Evolutionary conservation across 2,113 vertebrate species (phyloP).

Genomic region (Pseudorectes ferrugineus): DNA sequence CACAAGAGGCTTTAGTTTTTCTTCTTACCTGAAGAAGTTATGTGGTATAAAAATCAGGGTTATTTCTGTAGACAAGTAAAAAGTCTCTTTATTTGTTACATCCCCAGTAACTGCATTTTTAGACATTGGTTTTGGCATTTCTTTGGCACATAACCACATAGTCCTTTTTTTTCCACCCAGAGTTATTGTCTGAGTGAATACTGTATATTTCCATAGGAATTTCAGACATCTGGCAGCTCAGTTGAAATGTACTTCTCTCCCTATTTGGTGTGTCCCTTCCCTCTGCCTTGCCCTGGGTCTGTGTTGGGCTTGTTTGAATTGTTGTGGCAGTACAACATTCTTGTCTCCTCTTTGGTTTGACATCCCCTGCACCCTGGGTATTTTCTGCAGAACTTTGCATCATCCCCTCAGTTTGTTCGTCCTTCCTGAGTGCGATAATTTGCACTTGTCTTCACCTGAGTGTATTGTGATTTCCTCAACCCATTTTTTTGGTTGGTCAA

Average conservation of each 20-base stretch:
- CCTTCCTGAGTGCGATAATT: background rate
- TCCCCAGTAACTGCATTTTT: background rate
- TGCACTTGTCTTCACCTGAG: background rate
- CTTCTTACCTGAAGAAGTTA: background rate
- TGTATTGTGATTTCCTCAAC: background rate
- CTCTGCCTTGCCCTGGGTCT: background rate
- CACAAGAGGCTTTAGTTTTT: background rate
- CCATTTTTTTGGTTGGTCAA: background rate
- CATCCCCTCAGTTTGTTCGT: background rate
- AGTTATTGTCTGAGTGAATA: background rate
- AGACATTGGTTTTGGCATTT: background rate
- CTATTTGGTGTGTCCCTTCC: background rate
- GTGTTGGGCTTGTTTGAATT: fast-evolving
- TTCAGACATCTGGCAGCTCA: background rate
- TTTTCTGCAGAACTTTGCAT: background rate
- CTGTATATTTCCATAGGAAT: background rate
- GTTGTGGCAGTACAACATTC: background rate
- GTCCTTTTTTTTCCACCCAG: background rate
- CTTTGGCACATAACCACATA: background rate
- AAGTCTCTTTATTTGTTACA: background rate
- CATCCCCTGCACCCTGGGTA: background rate
- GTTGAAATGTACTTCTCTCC: background rate
- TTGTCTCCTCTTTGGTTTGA: background rate
- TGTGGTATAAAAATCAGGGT: background rate
- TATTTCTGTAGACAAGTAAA: background rate